Conservation (phyloP, 2,888 invertebrate genomes). For the Cantharis rufa region DNA sequence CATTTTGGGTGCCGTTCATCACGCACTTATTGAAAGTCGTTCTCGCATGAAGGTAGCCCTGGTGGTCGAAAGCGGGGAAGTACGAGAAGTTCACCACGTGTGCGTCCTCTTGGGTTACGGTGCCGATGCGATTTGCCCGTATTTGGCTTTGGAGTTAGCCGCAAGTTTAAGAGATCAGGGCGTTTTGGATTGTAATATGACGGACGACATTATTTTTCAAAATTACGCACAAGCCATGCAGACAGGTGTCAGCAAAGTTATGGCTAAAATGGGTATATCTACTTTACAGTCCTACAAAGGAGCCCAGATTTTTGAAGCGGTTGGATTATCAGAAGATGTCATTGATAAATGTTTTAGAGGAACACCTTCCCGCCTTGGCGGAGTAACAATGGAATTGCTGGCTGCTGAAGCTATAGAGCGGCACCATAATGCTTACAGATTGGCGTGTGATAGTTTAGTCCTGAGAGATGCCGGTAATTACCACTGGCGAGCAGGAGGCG, state of each 20-base stretch:
- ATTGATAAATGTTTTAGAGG: slow-evolving; percentile 91
- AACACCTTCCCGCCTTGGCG: slow-evolving; percentile 75
- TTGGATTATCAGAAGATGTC: slow-evolving; percentile 90
- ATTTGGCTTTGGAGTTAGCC: slow-evolving; percentile 93
- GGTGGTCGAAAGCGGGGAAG: slow-evolving; percentile 94
- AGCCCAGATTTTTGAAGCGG: slow-evolving; percentile 99
- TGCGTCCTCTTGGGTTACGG: slow-evolving; percentile 95
- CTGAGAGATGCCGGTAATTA: slow-evolving; percentile 85
- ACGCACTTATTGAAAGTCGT: slow-evolving; percentile 91
- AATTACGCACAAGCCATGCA: slow-evolving; percentile 83
- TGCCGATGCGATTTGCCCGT: slow-evolving; percentile 97
- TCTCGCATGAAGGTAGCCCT: slow-evolving; percentile 96
- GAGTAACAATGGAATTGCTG: slow-evolving; percentile 87
- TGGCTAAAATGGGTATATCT: slow-evolving; percentile 99
- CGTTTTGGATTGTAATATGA: slow-evolving; percentile 74
- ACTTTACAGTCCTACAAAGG: slow-evolving; percentile 98
- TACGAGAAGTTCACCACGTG: slow-evolving; percentile 94
- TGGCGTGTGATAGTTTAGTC: slow-evolving; percentile 71
- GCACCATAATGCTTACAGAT: slow-evolving; percentile 75
- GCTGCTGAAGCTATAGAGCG: slow-evolving; percentile 85
- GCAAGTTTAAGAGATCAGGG: slow-evolving; percentile 84
- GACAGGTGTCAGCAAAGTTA: slow-evolving; percentile 70
- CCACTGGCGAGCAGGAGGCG: slow-evolving; percentile 97
- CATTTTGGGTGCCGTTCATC: slow-evolving; percentile 90
- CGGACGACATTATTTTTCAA: slow-evolving; percentile 79